Evolutionary conservation across 1,140 invertebrate species (phyloP), one percentile per base, ranked within the genome.

Genomic region (Lineus longissimus): DNA sequence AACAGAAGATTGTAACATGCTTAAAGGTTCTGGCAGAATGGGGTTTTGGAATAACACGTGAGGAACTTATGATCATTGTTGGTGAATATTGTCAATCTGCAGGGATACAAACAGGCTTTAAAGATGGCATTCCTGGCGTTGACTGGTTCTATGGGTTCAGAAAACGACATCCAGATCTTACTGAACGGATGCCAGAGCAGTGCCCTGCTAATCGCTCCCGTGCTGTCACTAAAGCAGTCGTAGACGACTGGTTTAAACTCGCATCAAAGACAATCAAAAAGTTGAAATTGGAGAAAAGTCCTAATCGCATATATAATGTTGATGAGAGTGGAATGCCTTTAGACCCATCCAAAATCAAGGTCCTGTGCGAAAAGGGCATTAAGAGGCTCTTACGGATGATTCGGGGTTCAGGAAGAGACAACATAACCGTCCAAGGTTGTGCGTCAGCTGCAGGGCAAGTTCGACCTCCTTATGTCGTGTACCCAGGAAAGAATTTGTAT

Each of bases 401-500:
- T 6, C 36, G 41, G 22, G 47, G 47, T 9, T 33, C 40, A 22
- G 65, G 62, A 15, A 63, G 55, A 58, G 51, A 45, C 6, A 47
- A 58, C 2, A 45, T 33, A 9, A 63, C 55, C 7, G 61, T 66
- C 7, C 33, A 63, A 30, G 43, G 40, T 29, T 57, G 55, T 47
- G 61, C 54, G 22, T 47, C 55, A n/a, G 65, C 61, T 31, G n/a
- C 25, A 23, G 55, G 65, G 9, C 25, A 63, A 41, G 19, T 63
- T 30, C 41, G 57, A 15, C 55, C 60, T 17, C 56, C 61, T 22
- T 57, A 63, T 57, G 61, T 66, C 19, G 30, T 66, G 36, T 66
- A 63, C 29, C 55, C 63, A 51, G 55, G 60, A n/a, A 66, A 63
- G 23, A 63, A 66, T 36, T 30, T 66, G 41, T 59, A 63, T 22